Evolutionary conservation across 2,888 invertebrate species (phyloP).

Genomic region (Mesoligia furuncula): DNA sequence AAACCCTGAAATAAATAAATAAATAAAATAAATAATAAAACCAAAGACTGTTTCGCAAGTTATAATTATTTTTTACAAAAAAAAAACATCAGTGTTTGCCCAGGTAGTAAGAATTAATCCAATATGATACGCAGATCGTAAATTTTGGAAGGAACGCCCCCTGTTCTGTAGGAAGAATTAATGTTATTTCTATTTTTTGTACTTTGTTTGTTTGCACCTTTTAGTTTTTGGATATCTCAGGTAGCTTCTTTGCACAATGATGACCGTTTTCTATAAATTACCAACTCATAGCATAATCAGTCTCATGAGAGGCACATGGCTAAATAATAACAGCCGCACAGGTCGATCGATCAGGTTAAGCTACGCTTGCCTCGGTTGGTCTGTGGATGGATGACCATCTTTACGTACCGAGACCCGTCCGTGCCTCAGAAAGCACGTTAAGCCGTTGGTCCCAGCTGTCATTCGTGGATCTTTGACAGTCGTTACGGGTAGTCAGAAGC

Average conservation of each 20-base stretch:
- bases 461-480: too few relatives aligned
- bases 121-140: slow-evolving; percentile 32
- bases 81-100: slow-evolving; percentile 35
- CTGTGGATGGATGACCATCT: too few relatives aligned
- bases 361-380: too few relatives aligned
- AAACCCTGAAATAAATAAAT: background rate
- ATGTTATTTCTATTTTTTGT: slow-evolving; percentile 17
- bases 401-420: too few relatives aligned
- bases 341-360: too few relatives aligned
- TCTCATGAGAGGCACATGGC: too few relatives aligned
- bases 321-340: too few relatives aligned
- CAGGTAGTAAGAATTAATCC: slow-evolving; percentile 34
- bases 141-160: slow-evolving; percentile 48
- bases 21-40: too few relatives aligned
- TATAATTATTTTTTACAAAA: slow-evolving; percentile 26
- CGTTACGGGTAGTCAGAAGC: too few relatives aligned
- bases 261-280: background rate
- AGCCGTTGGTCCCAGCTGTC: too few relatives aligned
- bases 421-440: too few relatives aligned
- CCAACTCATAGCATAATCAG: background rate
- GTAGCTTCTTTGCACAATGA: slow-evolving; percentile 19
- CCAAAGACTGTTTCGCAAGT: background rate
- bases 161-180: slow-evolving; percentile 17
- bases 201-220: slow-evolving; percentile 30
- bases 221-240: slow-evolving; percentile 22